phyloP scores from a whole-genome alignment of 2,888 invertebrate genomes.

The Penaeus monodon region DNA sequence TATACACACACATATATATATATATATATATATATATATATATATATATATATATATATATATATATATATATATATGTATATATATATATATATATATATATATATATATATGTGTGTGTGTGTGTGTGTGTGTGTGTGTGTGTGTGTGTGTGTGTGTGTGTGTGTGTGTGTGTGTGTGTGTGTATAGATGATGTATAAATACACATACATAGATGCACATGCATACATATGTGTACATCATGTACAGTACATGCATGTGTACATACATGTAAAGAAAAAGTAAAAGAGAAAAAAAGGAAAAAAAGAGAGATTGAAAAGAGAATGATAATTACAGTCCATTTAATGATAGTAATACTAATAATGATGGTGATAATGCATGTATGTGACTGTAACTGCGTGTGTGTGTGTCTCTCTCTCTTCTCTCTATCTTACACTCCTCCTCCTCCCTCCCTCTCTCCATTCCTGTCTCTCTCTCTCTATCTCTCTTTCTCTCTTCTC shows the following conservation, averaged over 20 bases:
- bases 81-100: neutral
- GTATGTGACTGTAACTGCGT: too few species aligned
- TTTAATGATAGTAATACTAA: too few species aligned
- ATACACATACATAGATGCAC: neutral
- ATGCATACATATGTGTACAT: neutral
- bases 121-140: neutral
- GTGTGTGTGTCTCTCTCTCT: too few species aligned
- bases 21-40: slow-evolving; percentile 21
- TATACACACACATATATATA: slow-evolving; percentile 14
- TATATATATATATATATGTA: neutral
- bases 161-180: neutral
- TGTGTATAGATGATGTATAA: neutral
- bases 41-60: slow-evolving; percentile 21
- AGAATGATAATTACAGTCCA: too few species aligned
- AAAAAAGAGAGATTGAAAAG: too few species aligned
- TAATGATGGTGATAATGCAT: too few species aligned
- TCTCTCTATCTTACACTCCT: too few species aligned
- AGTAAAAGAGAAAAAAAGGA: too few species aligned
- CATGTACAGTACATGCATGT: too few species aligned
- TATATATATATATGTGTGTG: neutral
- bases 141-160: neutral
- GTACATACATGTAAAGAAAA: neutral
- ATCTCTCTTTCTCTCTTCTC: too few species aligned
- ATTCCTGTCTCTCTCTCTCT: too few species aligned
- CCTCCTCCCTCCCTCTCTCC: too few species aligned